Evolutionary conservation across 2,797 vertebrate genomes (phyloP).

Genomic region (Lophius americanus): DNA sequence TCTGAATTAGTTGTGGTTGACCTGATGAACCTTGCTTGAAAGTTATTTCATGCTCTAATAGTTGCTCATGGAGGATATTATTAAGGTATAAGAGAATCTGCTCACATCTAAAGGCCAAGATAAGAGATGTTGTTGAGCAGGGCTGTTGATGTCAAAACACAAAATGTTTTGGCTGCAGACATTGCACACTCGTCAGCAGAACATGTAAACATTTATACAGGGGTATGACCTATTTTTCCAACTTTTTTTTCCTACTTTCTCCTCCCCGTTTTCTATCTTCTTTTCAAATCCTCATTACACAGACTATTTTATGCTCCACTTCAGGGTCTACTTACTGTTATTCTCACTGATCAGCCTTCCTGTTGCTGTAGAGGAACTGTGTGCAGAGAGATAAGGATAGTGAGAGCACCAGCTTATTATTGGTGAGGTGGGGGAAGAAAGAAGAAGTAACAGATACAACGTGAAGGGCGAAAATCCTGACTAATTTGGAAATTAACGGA

Average conservation of each 20-base stretch:
- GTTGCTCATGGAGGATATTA: slow-evolving; percentile 37
- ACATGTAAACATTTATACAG: slow-evolving; percentile 80
- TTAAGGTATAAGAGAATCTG: slow-evolving; percentile 16
- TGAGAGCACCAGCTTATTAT: slow-evolving; percentile 56
- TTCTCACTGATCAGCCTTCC: slow-evolving; percentile 71
- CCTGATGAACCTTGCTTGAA: slow-evolving; percentile 48
- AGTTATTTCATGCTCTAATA: slow-evolving; percentile 66
- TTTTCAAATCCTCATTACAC: slow-evolving; percentile 54
- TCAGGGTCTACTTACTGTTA: slow-evolving; percentile 62
- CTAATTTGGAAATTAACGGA: slow-evolving; percentile 49
- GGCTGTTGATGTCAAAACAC: slow-evolving; percentile 74
- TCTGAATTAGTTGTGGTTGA: slow-evolving; percentile 47
- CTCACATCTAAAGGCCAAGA: slow-evolving; percentile 53
- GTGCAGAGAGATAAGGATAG: slow-evolving; percentile 75
- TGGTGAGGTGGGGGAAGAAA: slow-evolving; percentile 23
- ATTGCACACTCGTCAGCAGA: slow-evolving; percentile 51
- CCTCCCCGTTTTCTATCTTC: slow-evolving; percentile 55
- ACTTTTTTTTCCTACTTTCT: slow-evolving; percentile 26
- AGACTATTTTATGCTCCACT: slow-evolving; percentile 36
- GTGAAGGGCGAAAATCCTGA: slow-evolving; percentile 41
- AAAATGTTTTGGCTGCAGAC: slow-evolving; percentile 69
- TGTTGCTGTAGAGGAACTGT: slow-evolving; percentile 79
- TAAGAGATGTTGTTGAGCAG: slow-evolving; percentile 44
- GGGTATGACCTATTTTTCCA: slow-evolving; percentile 49
- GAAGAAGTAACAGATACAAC: slow-evolving; percentile 35